Conservation (phyloP, 2,888 invertebrate genomes). For the Caenorhabditis zanzibari region DNA sequence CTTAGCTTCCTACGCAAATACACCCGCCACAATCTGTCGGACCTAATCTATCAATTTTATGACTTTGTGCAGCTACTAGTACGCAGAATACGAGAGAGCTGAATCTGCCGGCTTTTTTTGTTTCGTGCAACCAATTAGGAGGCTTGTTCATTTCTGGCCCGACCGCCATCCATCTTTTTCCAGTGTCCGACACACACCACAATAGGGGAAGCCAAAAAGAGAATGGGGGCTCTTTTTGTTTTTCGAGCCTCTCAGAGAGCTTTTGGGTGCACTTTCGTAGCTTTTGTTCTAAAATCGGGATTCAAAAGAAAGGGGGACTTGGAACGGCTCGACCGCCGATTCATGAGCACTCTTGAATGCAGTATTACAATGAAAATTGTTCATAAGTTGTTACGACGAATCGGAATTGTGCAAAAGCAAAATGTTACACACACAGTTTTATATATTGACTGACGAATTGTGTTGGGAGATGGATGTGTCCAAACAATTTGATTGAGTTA, state of each 20-base stretch:
- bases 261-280: constrained; percentile 8
- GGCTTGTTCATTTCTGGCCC: constrained; percentile 54
- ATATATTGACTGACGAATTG: constrained; percentile 51
- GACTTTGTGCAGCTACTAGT: constrained; percentile 36
- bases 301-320: neutral
- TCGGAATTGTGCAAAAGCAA: constrained; percentile 47
- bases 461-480: constrained; percentile 32
- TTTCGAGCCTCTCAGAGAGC: constrained; percentile 31
- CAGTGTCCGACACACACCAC: constrained; percentile 24
- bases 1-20: constrained; percentile 1
- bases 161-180: constrained; percentile 53
- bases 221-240: constrained; percentile 26
- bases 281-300: constrained; percentile 2
- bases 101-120: constrained; percentile 40
- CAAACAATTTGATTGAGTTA: constrained; percentile 58
- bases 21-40: constrained; percentile 46
- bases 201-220: constrained; percentile 16
- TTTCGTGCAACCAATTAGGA: constrained; percentile 62
- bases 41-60: constrained; percentile 64
- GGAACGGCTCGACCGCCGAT: constrained; percentile 6
- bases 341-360: constrained; percentile 42
- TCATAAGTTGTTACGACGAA: constrained; percentile 60
- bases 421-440: constrained; percentile 47
- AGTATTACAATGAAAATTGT: constrained; percentile 50
- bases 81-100: constrained; percentile 31